Evolutionary conservation across 2,888 invertebrate genomes (phyloP).

Genomic region (Erynnis tages): DNA sequence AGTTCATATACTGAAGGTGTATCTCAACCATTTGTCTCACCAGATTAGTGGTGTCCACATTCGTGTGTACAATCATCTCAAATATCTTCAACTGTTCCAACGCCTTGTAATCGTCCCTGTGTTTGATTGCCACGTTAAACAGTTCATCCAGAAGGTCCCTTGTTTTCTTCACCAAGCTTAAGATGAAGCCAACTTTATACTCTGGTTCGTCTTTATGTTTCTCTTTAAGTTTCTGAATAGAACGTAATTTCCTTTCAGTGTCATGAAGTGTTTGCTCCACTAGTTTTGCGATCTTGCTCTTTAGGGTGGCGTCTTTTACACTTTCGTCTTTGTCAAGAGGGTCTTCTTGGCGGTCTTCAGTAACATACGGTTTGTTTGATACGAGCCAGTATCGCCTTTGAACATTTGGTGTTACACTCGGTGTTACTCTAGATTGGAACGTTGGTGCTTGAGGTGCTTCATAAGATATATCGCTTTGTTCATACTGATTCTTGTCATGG

Average conservation of each 20-base stretch:
- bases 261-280: slow-evolving; percentile 62
- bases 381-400: slow-evolving; percentile 34
- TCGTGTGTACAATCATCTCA: slow-evolving; percentile 65
- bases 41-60: slow-evolving; percentile 63
- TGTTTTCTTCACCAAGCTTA: slow-evolving; percentile 62
- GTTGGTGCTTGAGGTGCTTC: slow-evolving; percentile 7
- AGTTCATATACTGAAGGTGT: slow-evolving; percentile 51
- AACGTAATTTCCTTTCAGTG: slow-evolving; percentile 49
- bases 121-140: slow-evolving; percentile 65
- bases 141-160: slow-evolving; percentile 60
- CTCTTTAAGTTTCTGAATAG: slow-evolving; percentile 45
- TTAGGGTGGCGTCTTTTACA: slow-evolving; percentile 53
- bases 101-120: slow-evolving; percentile 62
- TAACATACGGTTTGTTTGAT: not conserved
- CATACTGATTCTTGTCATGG: not conserved
- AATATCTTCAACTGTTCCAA: slow-evolving; percentile 67
- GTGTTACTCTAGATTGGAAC: not conserved
- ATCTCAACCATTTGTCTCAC: slow-evolving; percentile 61
- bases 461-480: slow-evolving; percentile 15
- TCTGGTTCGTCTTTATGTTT: slow-evolving; percentile 41
- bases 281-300: slow-evolving; percentile 54
- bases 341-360: not conserved
- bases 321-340: slow-evolving; percentile 32
- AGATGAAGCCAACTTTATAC: slow-evolving; percentile 61
- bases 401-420: slow-evolving; percentile 17